phyloP scores from a whole-genome alignment of 2,888 invertebrate species.

The Villa cingulata region DNA sequence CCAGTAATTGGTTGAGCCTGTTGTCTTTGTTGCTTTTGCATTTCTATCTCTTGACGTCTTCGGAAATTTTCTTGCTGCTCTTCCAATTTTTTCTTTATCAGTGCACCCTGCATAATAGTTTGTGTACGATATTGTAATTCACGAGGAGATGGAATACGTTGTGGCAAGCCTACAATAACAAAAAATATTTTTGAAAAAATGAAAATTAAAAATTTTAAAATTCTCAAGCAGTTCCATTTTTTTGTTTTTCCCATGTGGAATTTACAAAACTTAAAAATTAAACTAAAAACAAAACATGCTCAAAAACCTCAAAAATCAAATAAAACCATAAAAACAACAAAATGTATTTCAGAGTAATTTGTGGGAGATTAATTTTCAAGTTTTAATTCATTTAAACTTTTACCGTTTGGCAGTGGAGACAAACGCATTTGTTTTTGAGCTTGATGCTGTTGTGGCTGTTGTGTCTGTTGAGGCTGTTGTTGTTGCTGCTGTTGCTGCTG shows the following conservation, averaged over 20 bases:
- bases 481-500: constrained; percentile 29
- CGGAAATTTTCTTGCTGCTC: constrained; percentile 76
- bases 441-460: constrained; percentile 19
- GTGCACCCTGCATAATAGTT: constrained; percentile 70
- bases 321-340: no score
- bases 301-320: no score
- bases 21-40: constrained; percentile 15
- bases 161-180: constrained; percentile 41
- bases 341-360: no score
- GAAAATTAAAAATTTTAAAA: constrained; percentile 7
- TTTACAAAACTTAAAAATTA: not conserved
- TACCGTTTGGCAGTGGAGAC: constrained; percentile 50
- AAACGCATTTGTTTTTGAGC: constrained; percentile 43
- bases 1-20: constrained; percentile 1
- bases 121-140: constrained; percentile 76
- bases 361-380: no score
- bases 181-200: constrained; percentile 28
- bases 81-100: constrained; percentile 79
- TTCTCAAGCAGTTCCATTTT: no score
- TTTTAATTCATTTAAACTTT: no score
- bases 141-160: constrained; percentile 67
- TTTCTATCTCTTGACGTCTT: constrained; percentile 54
- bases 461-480: constrained; percentile 17
- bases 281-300: not conserved
- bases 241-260: no score